Base-by-base conservation (phyloP, 2,797 vertebrate genomes). In the Pelochelys cantorii region DNA sequence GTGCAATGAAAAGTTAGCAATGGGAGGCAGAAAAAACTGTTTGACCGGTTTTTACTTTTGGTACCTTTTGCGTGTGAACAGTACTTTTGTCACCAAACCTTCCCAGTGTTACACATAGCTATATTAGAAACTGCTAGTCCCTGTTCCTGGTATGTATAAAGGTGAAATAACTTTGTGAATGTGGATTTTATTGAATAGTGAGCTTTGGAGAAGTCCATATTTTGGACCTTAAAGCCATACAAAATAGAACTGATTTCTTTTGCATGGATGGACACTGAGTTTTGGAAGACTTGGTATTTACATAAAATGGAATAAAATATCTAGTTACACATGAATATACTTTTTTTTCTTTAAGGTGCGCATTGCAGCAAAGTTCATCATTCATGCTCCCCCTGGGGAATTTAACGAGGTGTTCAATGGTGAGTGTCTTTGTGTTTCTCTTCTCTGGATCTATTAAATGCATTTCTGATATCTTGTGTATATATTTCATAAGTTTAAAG, bases 341-440 rank as follows among this genome's bases (percentile, higher is more conserved):
- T 80, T 68, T 86, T 86, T 31, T 55, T 96, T 95, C 23, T 98
- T 98, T 91, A 96, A 99, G 99, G 99, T 99, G 96, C 99, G 99
- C 97, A 98, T 99, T 98, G 99, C 99, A 89, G 99, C 99, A 90
- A 99, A 99, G 97, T 99, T 99, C 95, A 98, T 99, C 96, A 99
- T 99, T 97, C 99, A 99, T 86, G 99, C 99, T 95, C 99, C 99
- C 79, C 99, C 99, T 95, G 99, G 99, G 98, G 99, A 99, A 98
- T 99, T 99, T 98, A 99, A 99, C 95, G 99, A 99, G 93, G 99
- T 99, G 80, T 99, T 99, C 98, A 99, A 99, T 93, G 99, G 99
- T 99, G 91, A 98, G 98, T 98, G 91, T 92, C 92, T 89, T 53
- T 79, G 95, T 95, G n/a, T 71, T 81, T 54, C 88, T 20, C 89